Conservation (phyloP, 1,140 invertebrate species). For the Calliphora vicina region DNA sequence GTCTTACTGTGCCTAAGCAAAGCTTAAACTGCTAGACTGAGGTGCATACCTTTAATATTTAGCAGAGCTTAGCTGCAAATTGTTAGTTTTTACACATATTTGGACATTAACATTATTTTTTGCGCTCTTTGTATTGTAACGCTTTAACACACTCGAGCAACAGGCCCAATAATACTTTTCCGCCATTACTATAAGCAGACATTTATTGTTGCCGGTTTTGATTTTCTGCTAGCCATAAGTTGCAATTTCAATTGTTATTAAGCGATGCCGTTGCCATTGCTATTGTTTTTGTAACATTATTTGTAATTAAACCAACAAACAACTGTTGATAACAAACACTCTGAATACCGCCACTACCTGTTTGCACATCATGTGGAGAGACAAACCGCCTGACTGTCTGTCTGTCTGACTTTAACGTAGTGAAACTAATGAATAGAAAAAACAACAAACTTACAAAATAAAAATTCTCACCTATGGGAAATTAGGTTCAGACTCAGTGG, state of each 20-base stretch:
- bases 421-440: not conserved
- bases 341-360: not conserved
- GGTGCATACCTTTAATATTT: too few species aligned
- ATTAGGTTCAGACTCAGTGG: not conserved
- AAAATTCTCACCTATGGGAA: not conserved
- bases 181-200: not conserved
- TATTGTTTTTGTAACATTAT: not conserved
- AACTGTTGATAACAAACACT: not conserved
- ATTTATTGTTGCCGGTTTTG: not conserved
- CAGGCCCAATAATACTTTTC: slow-evolving; percentile 2
- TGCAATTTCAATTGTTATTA: not conserved
- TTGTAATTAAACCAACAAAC: not conserved
- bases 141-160: not conserved
- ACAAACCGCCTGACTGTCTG: too few species aligned
- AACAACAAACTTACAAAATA: not conserved
- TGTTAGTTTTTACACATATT: not conserved
- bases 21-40: too few species aligned
- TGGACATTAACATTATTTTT: not conserved
- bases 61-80: too few species aligned
- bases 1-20: too few species aligned
- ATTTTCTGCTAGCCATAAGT: slow-evolving; percentile 6
- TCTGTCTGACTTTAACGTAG: not conserved
- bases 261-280: not conserved
- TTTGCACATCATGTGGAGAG: not conserved
- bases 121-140: not conserved